Evolutionary conservation across 1,140 invertebrate genomes (phyloP).

Genomic region (Tetramorium parvispinum): DNA sequence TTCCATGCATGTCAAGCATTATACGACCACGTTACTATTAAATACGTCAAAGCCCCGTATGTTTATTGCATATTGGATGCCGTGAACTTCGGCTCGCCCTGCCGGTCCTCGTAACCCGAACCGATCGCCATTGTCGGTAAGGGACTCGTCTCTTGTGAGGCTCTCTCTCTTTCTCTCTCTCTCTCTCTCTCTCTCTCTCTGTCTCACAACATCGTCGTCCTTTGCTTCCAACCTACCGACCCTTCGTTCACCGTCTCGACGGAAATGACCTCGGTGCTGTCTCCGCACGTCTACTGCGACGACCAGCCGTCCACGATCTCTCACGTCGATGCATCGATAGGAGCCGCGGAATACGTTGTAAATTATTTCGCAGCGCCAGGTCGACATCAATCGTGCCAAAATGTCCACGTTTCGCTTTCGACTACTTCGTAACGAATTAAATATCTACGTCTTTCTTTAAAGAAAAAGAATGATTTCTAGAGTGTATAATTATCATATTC

Average conservation of each 20-base stretch:
- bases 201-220: constrained; percentile 29
- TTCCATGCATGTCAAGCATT: constrained; percentile 85
- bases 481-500: neutral
- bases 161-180: constrained; percentile 4
- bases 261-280: constrained; percentile 58
- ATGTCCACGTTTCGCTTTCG: neutral
- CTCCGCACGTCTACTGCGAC: constrained; percentile 24
- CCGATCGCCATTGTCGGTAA: constrained; percentile 73
- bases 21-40: constrained; percentile 85
- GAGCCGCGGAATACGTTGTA: constrained; percentile 24
- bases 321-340: constrained; percentile 52
- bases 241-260: constrained; percentile 51
- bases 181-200: constrained; percentile 13
- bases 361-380: constrained; percentile 27
- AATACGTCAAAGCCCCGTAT: constrained; percentile 84
- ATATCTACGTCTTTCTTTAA: neutral
- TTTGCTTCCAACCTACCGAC: constrained; percentile 26
- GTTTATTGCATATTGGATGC: constrained; percentile 86
- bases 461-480: neutral
- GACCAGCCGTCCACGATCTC: constrained; percentile 31
- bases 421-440: neutral
- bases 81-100: constrained; percentile 77
- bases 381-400: neutral
- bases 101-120: constrained; percentile 77
- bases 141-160: constrained; percentile 50